phyloP scores from a whole-genome alignment of 37 sponge, comb jelly and placozoan genomes.

The Spongilla lacustris region DNA sequence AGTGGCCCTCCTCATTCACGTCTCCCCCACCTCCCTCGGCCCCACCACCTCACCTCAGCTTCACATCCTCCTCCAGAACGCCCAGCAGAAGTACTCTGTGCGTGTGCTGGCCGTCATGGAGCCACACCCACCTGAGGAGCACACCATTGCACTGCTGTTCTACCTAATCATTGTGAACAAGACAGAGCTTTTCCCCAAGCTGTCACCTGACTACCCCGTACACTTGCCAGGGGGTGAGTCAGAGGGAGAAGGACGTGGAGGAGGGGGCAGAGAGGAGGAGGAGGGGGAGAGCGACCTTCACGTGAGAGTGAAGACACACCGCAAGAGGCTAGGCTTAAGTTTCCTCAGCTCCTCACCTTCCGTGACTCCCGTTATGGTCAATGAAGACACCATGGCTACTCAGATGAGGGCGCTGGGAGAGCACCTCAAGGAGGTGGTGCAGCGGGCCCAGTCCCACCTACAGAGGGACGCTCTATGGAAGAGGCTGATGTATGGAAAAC shows the following conservation, averaged over 20 bases:
- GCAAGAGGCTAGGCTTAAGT: conserved; percentile 38
- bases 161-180: conserved; percentile 63
- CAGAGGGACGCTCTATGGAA: conserved; percentile 73
- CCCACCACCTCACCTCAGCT: conserved; percentile 35
- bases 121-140: neutral
- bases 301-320: conserved; percentile 12
- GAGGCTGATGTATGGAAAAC: conserved; percentile 67
- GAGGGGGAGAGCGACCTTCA: conserved; percentile 38
- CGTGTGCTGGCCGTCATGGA: conserved; percentile 18
- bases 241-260: neutral
- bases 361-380: conserved; percentile 30
- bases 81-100: conserved; percentile 34
- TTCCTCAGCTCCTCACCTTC: conserved; percentile 13
- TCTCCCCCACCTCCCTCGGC: conserved; percentile 28
- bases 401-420: conserved; percentile 3
- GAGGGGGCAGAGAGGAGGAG: neutral
- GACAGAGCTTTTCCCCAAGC: conserved; percentile 53
- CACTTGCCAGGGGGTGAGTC: neutral
- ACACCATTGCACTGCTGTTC: conserved; percentile 18
- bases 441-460: conserved; percentile 39
- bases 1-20: conserved; percentile 45
- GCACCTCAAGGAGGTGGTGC: conserved; percentile 28
- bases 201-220: conserved; percentile 19
- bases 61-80: conserved; percentile 14
- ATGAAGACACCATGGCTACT: conserved; percentile 9